phyloP scores from a whole-genome alignment of 2,797 vertebrate genomes.

The Bovichtus variegatus region DNA sequence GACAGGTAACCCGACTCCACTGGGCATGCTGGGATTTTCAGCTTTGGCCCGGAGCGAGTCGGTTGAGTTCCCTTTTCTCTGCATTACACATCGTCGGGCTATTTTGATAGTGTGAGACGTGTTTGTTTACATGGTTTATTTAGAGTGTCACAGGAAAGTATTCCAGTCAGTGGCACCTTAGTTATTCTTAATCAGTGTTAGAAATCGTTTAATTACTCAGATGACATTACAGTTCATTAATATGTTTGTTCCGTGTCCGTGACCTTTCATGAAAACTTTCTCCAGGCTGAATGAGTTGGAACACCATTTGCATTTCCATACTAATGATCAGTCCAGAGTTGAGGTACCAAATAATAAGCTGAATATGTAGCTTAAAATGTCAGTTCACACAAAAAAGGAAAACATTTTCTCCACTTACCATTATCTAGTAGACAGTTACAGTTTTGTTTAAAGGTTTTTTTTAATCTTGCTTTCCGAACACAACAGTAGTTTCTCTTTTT shows the following conservation, averaged over 20 bases:
- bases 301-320: background rate
- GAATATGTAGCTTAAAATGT: background rate
- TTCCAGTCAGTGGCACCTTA: slow-evolving; percentile 65
- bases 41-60: slow-evolving; percentile 43
- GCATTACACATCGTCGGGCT: slow-evolving; percentile 80
- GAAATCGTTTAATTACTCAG: slow-evolving; percentile 61
- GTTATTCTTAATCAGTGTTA: slow-evolving; percentile 63
- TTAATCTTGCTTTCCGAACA: background rate
- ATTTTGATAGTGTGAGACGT: slow-evolving; percentile 78
- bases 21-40: slow-evolving; percentile 68
- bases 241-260: slow-evolving; percentile 40
- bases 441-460: background rate
- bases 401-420: background rate
- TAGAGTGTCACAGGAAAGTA: slow-evolving; percentile 72
- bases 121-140: slow-evolving; percentile 83
- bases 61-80: slow-evolving; percentile 74
- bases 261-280: slow-evolving; percentile 16
- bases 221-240: slow-evolving; percentile 52
- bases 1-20: slow-evolving; percentile 78
- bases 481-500: background rate
- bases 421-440: background rate
- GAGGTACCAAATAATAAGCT: background rate
- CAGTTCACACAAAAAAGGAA: background rate
- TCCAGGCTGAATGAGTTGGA: background rate
- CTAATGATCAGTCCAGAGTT: background rate